phyloP scores from a whole-genome alignment of 2,888 invertebrate genomes.

The Eupithecia subumbrata region DNA sequence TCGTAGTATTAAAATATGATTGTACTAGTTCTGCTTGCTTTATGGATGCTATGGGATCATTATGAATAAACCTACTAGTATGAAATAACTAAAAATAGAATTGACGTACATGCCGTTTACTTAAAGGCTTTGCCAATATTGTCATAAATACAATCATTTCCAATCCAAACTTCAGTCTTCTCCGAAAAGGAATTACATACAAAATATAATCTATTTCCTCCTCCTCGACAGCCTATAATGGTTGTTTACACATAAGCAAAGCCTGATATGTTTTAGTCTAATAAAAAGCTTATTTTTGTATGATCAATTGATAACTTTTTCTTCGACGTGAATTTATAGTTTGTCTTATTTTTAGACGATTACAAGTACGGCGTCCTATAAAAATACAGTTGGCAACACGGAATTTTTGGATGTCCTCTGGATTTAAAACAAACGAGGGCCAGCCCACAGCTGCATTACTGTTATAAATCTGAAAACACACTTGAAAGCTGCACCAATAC shows the following conservation, averaged over 20 bases:
- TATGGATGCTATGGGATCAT: not conserved
- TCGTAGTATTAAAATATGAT: no score
- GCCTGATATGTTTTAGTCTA: conserved; percentile 27
- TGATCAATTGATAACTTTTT: not conserved
- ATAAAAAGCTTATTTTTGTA: not conserved
- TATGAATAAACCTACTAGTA: not conserved
- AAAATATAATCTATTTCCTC: conserved; percentile 13
- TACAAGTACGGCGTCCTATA: not conserved
- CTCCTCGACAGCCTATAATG: no score
- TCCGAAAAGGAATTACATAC: conserved; percentile 33
- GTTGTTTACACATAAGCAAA: conserved; percentile 22
- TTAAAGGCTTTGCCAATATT: conserved; percentile 35
- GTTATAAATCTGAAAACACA: not conserved
- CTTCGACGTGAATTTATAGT: not conserved
- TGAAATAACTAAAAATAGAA: conserved; percentile 10
- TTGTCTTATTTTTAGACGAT: not conserved
- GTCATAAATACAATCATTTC: conserved; percentile 41
- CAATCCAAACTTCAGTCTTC: conserved; percentile 42
- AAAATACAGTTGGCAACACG: not conserved
- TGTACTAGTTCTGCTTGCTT: not conserved
- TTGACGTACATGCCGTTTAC: not conserved
- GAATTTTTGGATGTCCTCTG: not conserved
- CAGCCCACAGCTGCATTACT: not conserved
- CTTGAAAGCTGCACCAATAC: not conserved
- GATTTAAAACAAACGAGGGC: not conserved